Evolutionary conservation across 2,113 vertebrate genomes (phyloP).

Genomic region (Python bivittatus): DNA sequence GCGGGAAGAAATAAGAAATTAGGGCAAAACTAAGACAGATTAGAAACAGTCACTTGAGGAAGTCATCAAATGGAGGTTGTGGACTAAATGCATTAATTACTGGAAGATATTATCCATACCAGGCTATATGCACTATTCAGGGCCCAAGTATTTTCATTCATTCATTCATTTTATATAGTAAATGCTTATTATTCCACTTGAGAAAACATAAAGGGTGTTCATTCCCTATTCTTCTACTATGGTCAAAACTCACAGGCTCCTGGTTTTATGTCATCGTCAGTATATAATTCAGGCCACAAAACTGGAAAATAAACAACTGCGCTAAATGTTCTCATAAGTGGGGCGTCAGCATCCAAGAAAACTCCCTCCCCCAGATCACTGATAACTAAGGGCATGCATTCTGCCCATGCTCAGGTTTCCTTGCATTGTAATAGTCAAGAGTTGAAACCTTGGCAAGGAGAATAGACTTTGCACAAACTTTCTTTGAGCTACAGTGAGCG

Average conservation of each 20-base stretch:
- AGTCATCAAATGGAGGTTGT: neutral
- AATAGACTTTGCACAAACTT: neutral
- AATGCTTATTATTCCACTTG: neutral
- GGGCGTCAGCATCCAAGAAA: neutral
- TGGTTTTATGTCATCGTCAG: neutral
- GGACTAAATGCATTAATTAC: neutral
- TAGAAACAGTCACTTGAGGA: neutral
- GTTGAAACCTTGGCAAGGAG: neutral
- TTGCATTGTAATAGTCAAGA: too few species aligned
- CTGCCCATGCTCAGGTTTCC: neutral
- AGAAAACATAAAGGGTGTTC: neutral
- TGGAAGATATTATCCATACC: neutral
- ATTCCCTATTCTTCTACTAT: neutral
- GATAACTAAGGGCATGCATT: neutral
- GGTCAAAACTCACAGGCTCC: neutral
- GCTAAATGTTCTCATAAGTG: neutral
- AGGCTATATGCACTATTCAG: neutral
- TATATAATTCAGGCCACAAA: neutral
- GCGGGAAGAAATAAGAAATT: neutral
- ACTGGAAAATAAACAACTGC: neutral
- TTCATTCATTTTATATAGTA: too few species aligned
- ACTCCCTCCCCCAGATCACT: neutral
- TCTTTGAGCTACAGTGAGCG: neutral
- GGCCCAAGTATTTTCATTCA: too few species aligned
- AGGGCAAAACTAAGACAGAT: neutral